Base-by-base conservation (phyloP, 37 sponge, comb jelly and placozoan species). In the Eunapius fragilis region DNA sequence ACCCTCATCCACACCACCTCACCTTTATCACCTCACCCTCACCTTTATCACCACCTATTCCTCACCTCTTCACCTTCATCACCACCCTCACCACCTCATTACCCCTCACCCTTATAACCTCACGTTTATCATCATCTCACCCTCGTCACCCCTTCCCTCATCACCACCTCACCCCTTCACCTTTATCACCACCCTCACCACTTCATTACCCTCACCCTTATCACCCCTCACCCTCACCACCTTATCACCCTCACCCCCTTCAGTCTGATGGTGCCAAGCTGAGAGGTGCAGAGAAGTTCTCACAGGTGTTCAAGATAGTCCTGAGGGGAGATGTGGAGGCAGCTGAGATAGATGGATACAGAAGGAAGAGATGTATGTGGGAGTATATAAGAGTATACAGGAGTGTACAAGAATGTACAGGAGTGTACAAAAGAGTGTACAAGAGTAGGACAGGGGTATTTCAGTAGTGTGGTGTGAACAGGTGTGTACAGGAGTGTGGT, bases 311-410 rank as follows among this genome's bases (percentile, higher is more conserved):
- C 75, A 75, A 75, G 75, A 58, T 58, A 13, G 58, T 58, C 22
- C 58, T 58, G 58, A 58, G 22, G 58, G 58, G 58, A 2, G 58
- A 58, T 19, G 14, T 58, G 58, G 58, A 58, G 22, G 22, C 58
- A 58, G 58, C 58, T 4, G 58, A 58, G 22, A 17, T 58, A 17
- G 58, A 58, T 58, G 58, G 58, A 4, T 58, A 17, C 35, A 68
- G 33, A 70, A 37, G 73, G 23, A 71, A 37, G 71, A 45, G 58
- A 58, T 48, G 76, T 84, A 68, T 75, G 76, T 38, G 84, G 71
- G 84, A 2, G 84, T 75, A 77, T 84, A 77, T 75, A 48, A 75
- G 84, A 0, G 32, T 84, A 77, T 49, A 41, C 3, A 41, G n/a
- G n/a, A n/a, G n/a, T n/a, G 41, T 41, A 41, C 3, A 41, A 41